Conservation (phyloP, 2,797 vertebrate species). For the Tokudaia tokunoshimensis region DNA sequence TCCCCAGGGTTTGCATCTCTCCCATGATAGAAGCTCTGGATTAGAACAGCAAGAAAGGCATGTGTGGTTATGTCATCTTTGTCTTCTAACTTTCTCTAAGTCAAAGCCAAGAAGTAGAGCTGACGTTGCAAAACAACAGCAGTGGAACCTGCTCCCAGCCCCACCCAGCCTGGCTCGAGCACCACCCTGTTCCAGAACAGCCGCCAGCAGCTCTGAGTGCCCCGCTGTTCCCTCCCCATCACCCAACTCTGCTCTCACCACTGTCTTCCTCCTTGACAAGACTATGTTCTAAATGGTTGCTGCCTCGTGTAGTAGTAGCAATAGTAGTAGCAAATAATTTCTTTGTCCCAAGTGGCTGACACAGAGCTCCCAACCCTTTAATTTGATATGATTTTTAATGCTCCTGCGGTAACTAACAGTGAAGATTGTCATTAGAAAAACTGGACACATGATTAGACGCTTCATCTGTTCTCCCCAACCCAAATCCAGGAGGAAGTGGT, state of each 20-base stretch:
- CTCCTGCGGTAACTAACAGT: neutral
- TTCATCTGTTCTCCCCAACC: neutral
- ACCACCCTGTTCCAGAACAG: neutral
- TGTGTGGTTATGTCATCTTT: neutral
- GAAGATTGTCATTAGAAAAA: neutral
- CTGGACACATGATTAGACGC: neutral
- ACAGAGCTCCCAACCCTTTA: neutral
- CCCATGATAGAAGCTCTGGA: neutral
- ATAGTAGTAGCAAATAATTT: neutral
- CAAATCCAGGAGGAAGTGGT: neutral
- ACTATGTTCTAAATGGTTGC: neutral
- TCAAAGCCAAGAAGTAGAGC: neutral
- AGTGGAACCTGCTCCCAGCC: no score
- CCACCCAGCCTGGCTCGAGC: neutral
- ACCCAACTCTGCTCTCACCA: neutral
- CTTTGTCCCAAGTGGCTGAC: neutral
- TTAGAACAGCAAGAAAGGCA: slow-evolving; percentile 5
- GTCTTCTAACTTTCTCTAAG: neutral
- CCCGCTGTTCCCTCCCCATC: neutral
- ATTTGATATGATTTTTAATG: neutral
- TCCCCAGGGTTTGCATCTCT: neutral
- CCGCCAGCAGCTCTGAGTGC: neutral
- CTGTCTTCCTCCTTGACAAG: neutral
- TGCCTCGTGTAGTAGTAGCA: neutral
- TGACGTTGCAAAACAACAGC: neutral